Evolutionary conservation across 2,797 vertebrate species (phyloP).

Genomic region (Trematomus bernacchii): DNA sequence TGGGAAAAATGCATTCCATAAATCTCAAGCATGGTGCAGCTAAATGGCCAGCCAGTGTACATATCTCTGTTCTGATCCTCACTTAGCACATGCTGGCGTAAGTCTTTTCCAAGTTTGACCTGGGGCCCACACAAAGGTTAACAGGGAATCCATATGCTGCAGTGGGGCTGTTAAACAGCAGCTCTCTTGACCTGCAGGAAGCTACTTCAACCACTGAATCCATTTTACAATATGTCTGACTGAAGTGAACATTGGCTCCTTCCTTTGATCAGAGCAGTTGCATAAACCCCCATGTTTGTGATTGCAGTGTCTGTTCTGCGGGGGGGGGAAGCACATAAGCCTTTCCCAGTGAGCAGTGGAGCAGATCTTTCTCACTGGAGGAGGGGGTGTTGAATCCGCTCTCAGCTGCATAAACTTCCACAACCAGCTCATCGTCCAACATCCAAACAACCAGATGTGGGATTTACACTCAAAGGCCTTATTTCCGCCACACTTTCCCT

Average conservation of each 20-base stretch:
- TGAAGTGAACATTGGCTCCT: conserved; percentile 50
- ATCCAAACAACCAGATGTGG: conserved; percentile 76
- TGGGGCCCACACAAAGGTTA: conserved; percentile 64
- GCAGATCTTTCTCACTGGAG: conserved; percentile 56
- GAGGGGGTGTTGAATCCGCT: conserved; percentile 31
- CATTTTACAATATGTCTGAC: conserved; percentile 56
- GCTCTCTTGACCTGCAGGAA: conserved; percentile 67
- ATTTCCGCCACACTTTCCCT: conserved; percentile 45
- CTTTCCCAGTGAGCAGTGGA: conserved; percentile 62
- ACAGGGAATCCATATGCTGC: conserved; percentile 68
- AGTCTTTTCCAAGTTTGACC: conserved; percentile 63
- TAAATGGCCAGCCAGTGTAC: conserved; percentile 20
- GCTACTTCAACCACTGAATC: conserved; percentile 49
- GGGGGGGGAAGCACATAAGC: conserved; percentile 26
- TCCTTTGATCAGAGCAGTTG: conserved; percentile 64
- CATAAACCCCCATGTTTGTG: conserved; percentile 58
- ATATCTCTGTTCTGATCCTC: conserved; percentile 48
- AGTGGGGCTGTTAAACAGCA: conserved; percentile 57
- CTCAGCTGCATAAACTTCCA: conserved; percentile 83
- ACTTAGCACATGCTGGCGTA: conserved; percentile 42
- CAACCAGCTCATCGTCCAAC: conserved; percentile 63
- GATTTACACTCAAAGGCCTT: conserved; percentile 55
- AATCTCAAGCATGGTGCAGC: conserved; percentile 56
- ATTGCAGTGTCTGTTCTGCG: conserved; percentile 44
- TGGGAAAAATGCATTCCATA: conserved; percentile 67